Base-by-base conservation (phyloP, 2,797 vertebrate species). In the Aplochiton taeniatus region DNA sequence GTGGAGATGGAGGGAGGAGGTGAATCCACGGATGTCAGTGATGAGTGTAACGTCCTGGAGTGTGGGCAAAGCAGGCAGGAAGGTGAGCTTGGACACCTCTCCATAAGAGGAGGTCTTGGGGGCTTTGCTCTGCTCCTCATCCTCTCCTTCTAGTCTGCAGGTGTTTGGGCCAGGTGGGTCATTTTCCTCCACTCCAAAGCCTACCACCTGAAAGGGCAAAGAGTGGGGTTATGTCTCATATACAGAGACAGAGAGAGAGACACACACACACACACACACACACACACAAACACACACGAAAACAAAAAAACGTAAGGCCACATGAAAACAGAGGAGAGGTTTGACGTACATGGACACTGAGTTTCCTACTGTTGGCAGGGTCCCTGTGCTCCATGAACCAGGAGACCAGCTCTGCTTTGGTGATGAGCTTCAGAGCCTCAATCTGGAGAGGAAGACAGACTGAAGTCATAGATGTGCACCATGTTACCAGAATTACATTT, bases 321-420 rank as follows among this genome's bases (percentile, higher is more conserved):
- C 41, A 43, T n/a, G n/a, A n/a, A n/a, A n/a, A n/a, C 9, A 45
- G 63, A 57, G 11, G 11, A 47, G 31, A 3, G 31, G 31, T 31
- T 31, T 2, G 65, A 92, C 94, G 93, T 73, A 98, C 96, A 0
- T 98, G 97, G 0, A 98, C 93, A 0, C 96, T 97, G 69, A 98
- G 94, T 77, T 93, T 94, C 85, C 93, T 31, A 31, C 31, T 95
- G 83, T 84, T 89, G 78, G 76, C 79, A 61, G 43, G 48, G 70
- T 78, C 84, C 77, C 94, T 88, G 64, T 96, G 95, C 62, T 90
- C 83, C 84, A 88, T 88, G 85, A 95, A 98, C 94, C 96, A 98
- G 69, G 69, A 91, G 59, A 94, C 81, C 78, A 98, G 87, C 75
- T 97, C 92, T 69, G 86, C 81, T 74, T 94, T 93, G 14, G 91